These are phyloP conservation scores for Cataglyphis hispanica DNA, from an alignment of 1,140 invertebrate genomes.

Conservation along the genomic window DNA sequence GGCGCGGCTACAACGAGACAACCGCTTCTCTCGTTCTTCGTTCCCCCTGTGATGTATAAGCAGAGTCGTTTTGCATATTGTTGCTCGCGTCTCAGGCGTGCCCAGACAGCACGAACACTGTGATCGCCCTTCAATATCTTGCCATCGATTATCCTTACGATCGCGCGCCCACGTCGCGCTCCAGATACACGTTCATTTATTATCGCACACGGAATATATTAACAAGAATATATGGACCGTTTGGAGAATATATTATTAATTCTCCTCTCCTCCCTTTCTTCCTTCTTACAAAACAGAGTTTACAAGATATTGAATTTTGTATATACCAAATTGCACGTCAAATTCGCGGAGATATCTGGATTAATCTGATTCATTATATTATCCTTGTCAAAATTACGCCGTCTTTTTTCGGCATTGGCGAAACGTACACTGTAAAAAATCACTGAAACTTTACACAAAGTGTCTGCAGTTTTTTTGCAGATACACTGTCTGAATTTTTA, in stretches of 20 bases:
- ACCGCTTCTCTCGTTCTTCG: no score
- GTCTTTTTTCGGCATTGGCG: not conserved
- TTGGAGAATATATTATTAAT: not conserved
- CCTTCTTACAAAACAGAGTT: not conserved
- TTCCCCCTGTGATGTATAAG: constrained; percentile 35
- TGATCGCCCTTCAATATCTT: constrained; percentile 2
- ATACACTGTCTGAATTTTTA: no score
- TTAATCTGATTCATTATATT: constrained; percentile 15
- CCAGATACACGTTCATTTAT: constrained; percentile 1
- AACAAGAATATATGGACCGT: not conserved
- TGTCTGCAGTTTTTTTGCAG: no score
- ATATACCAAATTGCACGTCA: not conserved
- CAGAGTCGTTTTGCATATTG: constrained; percentile 54
- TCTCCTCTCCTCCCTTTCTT: no score
- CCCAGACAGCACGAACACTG: not conserved
- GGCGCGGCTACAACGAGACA: not conserved
- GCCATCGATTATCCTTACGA: constrained; percentile 38
- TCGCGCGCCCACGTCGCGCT: not conserved
- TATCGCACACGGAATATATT: not conserved
- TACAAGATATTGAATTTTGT: constrained; percentile 3
- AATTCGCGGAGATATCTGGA: constrained; percentile 1
- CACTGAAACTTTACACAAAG: no score
- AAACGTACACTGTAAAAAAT: no score
- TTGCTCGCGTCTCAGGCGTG: no score
- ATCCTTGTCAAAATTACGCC: not conserved